Percentiles rank a stretch among this genome's conserved stretches.
Conservation (phyloP, 2,113 vertebrate species). For the Ranitomeya variabilis region DNA sequence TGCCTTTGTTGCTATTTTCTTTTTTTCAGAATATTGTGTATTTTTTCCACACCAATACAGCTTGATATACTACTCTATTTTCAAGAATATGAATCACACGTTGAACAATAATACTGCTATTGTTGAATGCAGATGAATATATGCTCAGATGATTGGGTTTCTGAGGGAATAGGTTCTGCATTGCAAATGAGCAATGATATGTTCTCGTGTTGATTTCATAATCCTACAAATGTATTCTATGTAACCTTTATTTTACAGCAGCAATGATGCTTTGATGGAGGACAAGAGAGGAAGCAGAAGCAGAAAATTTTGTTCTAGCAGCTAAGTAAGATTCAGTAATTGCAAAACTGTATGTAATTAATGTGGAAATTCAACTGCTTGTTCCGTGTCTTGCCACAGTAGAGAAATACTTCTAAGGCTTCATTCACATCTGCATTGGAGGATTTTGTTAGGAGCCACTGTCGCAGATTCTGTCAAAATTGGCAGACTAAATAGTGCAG, state of each 20-base stretch:
- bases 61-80: not conserved
- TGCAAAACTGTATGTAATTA: not conserved
- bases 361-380: not conserved
- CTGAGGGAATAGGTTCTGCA: constrained; percentile 33
- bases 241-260: constrained; percentile 37
- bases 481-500: too few relatives aligned
- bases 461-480: too few relatives aligned
- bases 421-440: too few relatives aligned
- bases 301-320: not conserved
- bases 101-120: not conserved
- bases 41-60: not conserved
- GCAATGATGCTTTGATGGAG: constrained; percentile 5
- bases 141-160: constrained; percentile 47
- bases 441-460: too few relatives aligned
- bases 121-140: constrained; percentile 13
- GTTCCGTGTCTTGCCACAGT: not conserved
- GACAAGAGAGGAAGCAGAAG: constrained; percentile 8
- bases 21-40: not conserved
- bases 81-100: not conserved
- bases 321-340: constrained; percentile 1
- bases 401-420: not conserved
- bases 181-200: constrained; percentile 45
- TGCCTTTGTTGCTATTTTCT: too few relatives aligned
- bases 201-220: constrained; percentile 45
- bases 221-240: constrained; percentile 43